Evolutionary conservation across 2,113 vertebrate species (phyloP), one percentile per base, ranked within the genome.

Genomic region (Ahaetulla prasina): DNA sequence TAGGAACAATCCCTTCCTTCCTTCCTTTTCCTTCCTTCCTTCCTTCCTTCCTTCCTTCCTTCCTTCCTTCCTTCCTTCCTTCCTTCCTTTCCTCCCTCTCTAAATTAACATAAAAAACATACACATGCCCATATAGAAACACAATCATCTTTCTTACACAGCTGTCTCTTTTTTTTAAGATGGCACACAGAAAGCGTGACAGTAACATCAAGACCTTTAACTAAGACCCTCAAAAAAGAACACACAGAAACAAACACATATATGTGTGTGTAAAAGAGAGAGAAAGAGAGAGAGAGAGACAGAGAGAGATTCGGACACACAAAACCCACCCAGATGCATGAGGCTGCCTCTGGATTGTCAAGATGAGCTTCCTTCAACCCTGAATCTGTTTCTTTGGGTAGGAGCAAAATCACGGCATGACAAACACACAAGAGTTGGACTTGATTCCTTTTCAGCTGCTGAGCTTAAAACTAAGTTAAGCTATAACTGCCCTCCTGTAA

Each of bases 291-390:
- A n/a, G n/a, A n/a, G n/a, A n/a, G n/a, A n/a, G n/a, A n/a, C n/a
- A 35, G n/a, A 74, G 63, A 68, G n/a, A 35, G 91, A 96, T 96
- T 96, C 90, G 91, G 95, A 96, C 80, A 93, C 88, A 96, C 6
- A 52, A 94, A 94, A 84, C 85, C 92, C 93, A 94, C 94, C 94
- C 92, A 95, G 92, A 90, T 45, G 90, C 85, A 92, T 88, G 35
- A 93, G 68, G 95, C 90, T 95, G 95, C 96, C 90, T 96, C 90
- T 91, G 90, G 90, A 90, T 94, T 68, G 0, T 92, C 91, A 23
- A 91, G 68, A 95, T 90, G 92, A 92, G 94, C 90, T 92, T 93
- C 88, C 86, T 96, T 1, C 30, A 94, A 93, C 52, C 92, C 91
- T 94, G 88, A 96, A 92, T 93, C 50, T 8, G 14, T 54, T 45